Evolutionary conservation across 2,888 invertebrate genomes (phyloP), one percentile per base, ranked within the genome.

Genomic region (Amphipyra berbera): DNA sequence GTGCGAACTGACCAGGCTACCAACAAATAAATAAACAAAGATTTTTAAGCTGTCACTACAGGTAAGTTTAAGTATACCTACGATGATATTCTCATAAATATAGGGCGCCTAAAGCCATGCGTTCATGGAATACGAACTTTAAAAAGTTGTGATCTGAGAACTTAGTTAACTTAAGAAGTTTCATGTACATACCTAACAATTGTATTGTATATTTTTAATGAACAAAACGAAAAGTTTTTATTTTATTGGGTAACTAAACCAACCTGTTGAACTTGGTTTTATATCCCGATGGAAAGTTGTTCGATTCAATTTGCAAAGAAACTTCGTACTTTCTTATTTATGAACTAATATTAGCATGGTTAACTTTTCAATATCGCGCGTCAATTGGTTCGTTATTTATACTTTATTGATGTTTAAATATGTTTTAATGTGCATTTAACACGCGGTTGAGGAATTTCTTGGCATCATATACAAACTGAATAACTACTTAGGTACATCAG

Each of bases 211-310:
- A 44, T 57, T 48, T 52, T 9, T 66, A 69, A 73, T 71, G 65
- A 67, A 70, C 44, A 70, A 61, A 71, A 48, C 52, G 57, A 73
- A 79, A 84, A 85, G 77, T 83, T 83, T 73, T 44, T 56, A 72
- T 70, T 82, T 84, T 78, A 80, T 75, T 73, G 46, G 38, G 48
- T 62, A 61, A 78, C 75, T 78, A 75, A 74, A 64, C 64, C 82
- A 80, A 90, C 90, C 89, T 90, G 89, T 90, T 89, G 90, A 80
- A 74, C 73, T 70, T 46, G 71, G 73, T 82, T 68, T 83, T 78
- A 76, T 73, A 76, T 76, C 72, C 67, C 63, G 58, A 61, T 52
- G 57, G 61, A 71, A 77, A 69, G 64, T 66, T 64, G 61, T 66
- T 58, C 45, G 52, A 79, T 72, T 77, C 61, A 66, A 78, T 81